Conservation (phyloP, 2,113 vertebrate genomes). For the Chionomys nivalis region DNA sequence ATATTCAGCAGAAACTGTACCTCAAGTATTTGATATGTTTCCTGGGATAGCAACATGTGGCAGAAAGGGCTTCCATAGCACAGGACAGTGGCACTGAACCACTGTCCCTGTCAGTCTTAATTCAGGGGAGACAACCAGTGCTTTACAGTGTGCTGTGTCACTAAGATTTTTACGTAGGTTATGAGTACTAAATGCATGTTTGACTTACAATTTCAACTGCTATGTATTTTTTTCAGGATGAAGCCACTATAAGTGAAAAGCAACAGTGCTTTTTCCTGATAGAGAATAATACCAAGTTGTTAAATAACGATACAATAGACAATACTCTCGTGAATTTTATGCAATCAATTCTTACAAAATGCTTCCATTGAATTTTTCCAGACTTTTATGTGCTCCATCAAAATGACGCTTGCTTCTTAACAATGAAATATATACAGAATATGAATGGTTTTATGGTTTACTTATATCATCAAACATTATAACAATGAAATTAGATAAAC, state of each 20-base stretch:
- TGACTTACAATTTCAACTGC: neutral
- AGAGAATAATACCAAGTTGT: neutral
- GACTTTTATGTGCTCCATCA: neutral
- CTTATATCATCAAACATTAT: constrained; percentile 33
- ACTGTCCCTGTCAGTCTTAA: neutral
- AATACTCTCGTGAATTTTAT: neutral
- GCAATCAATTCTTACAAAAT: constrained; percentile 11
- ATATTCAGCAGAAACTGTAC: neutral
- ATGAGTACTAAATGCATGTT: neutral
- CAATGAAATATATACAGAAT: neutral
- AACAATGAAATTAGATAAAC: constrained; percentile 54
- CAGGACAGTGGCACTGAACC: neutral
- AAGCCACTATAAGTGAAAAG: neutral
- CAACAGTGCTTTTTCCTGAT: neutral
- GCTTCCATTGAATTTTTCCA: neutral
- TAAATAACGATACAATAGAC: neutral
- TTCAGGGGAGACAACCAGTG: neutral
- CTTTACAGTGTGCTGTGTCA: neutral
- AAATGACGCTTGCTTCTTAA: neutral
- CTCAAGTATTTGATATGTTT: neutral
- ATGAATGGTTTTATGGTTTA: constrained; percentile 12
- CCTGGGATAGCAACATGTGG: neutral
- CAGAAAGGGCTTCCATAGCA: neutral
- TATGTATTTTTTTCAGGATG: neutral
- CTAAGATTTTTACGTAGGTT: neutral